phyloP scores from a whole-genome alignment of 2,888 invertebrate genomes.

The Rhingia rostrata region DNA sequence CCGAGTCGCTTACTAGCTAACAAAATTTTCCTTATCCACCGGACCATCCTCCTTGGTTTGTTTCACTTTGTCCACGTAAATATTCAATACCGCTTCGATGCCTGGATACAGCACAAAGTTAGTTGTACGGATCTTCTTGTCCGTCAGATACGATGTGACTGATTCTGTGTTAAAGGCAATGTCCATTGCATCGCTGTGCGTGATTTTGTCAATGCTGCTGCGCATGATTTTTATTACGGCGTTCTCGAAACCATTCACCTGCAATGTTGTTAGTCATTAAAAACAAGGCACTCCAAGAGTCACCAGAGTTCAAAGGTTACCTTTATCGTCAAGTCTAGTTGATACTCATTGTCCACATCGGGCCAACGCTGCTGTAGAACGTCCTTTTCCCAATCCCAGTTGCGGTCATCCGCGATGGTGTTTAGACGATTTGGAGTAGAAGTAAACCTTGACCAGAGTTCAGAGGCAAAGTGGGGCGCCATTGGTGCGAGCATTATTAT shows the following conservation, averaged over 20 bases:
- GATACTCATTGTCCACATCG: conserved; percentile 87
- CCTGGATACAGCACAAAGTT: conserved; percentile 82
- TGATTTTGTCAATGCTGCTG: conserved; percentile 84
- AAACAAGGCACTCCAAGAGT: background rate
- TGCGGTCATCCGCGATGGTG: conserved; percentile 83
- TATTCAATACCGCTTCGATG: conserved; percentile 82
- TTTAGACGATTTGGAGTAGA: conserved; percentile 86
- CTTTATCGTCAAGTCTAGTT: conserved; percentile 87
- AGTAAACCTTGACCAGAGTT: conserved; percentile 92
- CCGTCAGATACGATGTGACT: conserved; percentile 80
- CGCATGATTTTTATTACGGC: conserved; percentile 84
- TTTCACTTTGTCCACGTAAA: conserved; percentile 80
- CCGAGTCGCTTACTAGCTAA: conserved; percentile 15
- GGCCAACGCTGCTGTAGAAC: conserved; percentile 92
- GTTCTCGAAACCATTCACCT: conserved; percentile 84
- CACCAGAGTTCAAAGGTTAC: conserved; percentile 82
- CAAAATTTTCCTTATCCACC: conserved; percentile 27
- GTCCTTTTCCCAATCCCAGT: conserved; percentile 88
- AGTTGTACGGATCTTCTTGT: conserved; percentile 81
- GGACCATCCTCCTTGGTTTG: conserved; percentile 73
- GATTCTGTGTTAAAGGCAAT: conserved; percentile 83
- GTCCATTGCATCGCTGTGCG: conserved; percentile 84
- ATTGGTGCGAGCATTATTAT: conserved; percentile 94
- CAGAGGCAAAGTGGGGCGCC: conserved; percentile 95
- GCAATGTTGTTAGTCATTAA: conserved; percentile 62